Percentiles rank a stretch among this genome's conserved stretches.
phyloP scores from a whole-genome alignment of 2,888 invertebrate species.

The Bellardia bayeri region DNA sequence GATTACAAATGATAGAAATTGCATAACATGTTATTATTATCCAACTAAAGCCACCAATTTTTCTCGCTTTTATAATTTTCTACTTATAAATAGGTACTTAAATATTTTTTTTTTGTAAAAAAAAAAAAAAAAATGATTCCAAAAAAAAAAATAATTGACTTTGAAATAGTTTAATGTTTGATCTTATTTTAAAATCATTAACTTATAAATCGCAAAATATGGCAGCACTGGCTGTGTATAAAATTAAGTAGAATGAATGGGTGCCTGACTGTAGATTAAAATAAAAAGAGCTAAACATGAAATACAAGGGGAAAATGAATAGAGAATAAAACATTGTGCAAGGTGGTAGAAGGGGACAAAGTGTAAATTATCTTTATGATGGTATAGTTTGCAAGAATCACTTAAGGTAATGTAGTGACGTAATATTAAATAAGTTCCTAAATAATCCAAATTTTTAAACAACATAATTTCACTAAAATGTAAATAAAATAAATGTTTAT shows the following conservation, averaged over 20 bases:
- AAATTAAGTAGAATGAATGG: conserved; percentile 39
- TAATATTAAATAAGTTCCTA: conserved; percentile 37
- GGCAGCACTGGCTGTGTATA: neutral
- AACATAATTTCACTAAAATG: neutral
- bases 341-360: conserved; percentile 13
- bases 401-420: conserved; percentile 61
- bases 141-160: too few species aligned
- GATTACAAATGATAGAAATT: too few species aligned
- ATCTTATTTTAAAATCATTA: too few species aligned
- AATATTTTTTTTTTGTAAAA: too few species aligned
- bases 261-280: conserved; percentile 21
- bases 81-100: too few species aligned
- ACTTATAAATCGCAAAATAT: neutral
- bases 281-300: neutral
- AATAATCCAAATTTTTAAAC: neutral
- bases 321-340: neutral
- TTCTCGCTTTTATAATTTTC: too few species aligned
- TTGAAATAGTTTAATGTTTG: too few species aligned
- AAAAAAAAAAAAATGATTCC: too few species aligned
- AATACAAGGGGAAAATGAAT: neutral
- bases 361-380: conserved; percentile 56
- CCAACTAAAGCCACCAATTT: too few species aligned
- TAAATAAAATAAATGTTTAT: neutral
- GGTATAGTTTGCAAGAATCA: conserved; percentile 44
- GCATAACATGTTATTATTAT: too few species aligned